Percentiles rank a stretch among this genome's conserved stretches.
Conservation (phyloP, 2,888 invertebrate species). For the Muscina levida region DNA sequence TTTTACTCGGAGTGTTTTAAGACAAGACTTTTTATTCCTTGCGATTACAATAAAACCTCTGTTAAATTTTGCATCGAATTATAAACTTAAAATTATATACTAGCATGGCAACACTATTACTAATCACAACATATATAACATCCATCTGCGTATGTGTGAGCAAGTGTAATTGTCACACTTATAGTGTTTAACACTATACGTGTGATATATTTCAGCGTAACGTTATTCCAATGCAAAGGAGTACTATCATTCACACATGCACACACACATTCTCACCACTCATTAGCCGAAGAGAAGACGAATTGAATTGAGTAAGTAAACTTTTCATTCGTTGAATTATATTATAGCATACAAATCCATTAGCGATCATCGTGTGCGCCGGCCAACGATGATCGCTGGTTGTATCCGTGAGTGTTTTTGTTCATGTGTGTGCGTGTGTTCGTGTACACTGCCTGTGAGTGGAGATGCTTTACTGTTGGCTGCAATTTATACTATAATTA, state of each 20-base stretch:
- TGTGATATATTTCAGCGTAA: slow-evolving; percentile 20
- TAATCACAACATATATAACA: too few relatives aligned
- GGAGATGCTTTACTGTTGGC: slow-evolving; percentile 70
- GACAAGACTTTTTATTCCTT: too few relatives aligned
- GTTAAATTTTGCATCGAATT: too few relatives aligned
- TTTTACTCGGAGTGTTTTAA: too few relatives aligned
- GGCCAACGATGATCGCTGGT: not conserved
- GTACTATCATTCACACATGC: slow-evolving; percentile 14
- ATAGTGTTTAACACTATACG: slow-evolving; percentile 21
- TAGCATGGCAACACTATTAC: too few relatives aligned
- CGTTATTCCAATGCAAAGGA: slow-evolving; percentile 44
- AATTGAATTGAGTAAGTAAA: slow-evolving; percentile 16
- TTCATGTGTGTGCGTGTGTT: slow-evolving; percentile 24
- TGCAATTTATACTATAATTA: slow-evolving; percentile 79
- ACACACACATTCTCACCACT: slow-evolving; percentile 17
- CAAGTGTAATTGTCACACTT: slow-evolving; percentile 27
- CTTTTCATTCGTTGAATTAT: slow-evolving; percentile 16
- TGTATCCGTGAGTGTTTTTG: not conserved
- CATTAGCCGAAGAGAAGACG: slow-evolving; percentile 24
- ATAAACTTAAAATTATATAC: too few relatives aligned
- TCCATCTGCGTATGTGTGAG: not conserved
- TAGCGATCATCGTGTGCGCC: not conserved
- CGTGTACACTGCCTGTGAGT: not conserved
- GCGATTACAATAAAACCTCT: too few relatives aligned
- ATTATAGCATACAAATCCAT: slow-evolving; percentile 9